phyloP scores from a whole-genome alignment of 1,140 invertebrate species.

The Aphidius ervi region DNA sequence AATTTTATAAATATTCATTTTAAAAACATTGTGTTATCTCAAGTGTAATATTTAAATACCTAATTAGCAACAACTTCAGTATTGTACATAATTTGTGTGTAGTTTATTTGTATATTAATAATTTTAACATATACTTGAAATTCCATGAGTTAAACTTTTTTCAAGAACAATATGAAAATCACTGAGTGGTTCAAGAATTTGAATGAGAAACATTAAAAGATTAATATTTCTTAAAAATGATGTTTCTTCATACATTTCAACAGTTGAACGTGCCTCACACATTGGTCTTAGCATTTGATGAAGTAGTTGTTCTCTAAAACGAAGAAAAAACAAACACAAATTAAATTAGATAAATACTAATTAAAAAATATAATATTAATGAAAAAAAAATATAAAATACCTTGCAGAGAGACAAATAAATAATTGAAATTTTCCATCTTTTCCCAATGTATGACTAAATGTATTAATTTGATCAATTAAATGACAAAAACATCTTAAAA shows the following conservation, averaged over 20 bases:
- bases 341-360: constrained; percentile 1
- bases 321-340: constrained; percentile 22
- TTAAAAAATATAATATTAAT: constrained; percentile 11
- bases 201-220: constrained; percentile 81
- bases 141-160: constrained; percentile 90
- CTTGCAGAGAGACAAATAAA: constrained; percentile 78
- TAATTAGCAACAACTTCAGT: neutral
- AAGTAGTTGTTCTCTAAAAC: constrained; percentile 83
- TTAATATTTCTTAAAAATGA: constrained; percentile 86
- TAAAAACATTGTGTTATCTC: too few species aligned
- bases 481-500: constrained; percentile 73
- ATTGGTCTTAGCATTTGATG: constrained; percentile 85
- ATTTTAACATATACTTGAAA: constrained; percentile 59
- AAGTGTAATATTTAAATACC: too few species aligned
- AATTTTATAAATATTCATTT: too few species aligned
- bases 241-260: constrained; percentile 93
- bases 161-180: constrained; percentile 92
- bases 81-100: neutral
- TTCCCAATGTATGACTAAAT: constrained; percentile 82
- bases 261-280: constrained; percentile 77
- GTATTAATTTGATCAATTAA: constrained; percentile 80
- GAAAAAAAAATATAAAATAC: constrained; percentile 30
- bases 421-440: constrained; percentile 97
- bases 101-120: neutral
- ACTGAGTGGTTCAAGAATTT: constrained; percentile 87